Percentiles rank a stretch among this genome's conserved stretches.
Evolutionary conservation across 2,888 invertebrate species (phyloP).

Genomic region (Melipona beecheii): DNA sequence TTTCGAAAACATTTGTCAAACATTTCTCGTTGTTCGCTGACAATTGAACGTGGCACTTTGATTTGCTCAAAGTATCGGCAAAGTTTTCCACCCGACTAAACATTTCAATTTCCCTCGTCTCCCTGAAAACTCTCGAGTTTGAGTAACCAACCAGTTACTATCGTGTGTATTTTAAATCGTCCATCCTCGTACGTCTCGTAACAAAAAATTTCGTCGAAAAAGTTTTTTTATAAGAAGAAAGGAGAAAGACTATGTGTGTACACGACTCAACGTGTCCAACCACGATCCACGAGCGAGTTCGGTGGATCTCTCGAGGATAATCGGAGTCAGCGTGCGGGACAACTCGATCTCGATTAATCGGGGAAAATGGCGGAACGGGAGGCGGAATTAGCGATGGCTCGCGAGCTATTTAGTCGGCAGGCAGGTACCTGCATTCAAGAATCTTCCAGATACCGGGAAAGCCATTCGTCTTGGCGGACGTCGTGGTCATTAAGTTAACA

Average conservation of each 20-base stretch:
- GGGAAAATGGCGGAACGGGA: conserved; percentile 51
- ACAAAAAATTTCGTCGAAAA: not conserved
- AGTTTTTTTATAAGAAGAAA: too few relatives aligned
- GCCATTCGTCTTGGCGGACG: conserved; percentile 66
- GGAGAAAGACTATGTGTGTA: not conserved
- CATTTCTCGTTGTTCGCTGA: too few relatives aligned
- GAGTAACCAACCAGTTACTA: not conserved
- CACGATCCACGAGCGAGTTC: conserved; percentile 24
- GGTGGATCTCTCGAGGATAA: conserved; percentile 34
- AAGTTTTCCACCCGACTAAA: too few relatives aligned
- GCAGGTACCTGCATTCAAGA: conserved; percentile 44
- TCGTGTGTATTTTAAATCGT: not conserved
- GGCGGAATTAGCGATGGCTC: conserved; percentile 59
- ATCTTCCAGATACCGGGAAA: conserved; percentile 55
- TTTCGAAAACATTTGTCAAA: too few relatives aligned
- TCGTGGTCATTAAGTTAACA: conserved; percentile 70
- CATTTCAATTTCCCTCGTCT: not conserved
- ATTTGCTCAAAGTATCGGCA: too few relatives aligned
- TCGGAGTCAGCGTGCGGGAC: conserved; percentile 10
- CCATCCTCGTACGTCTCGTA: not conserved
- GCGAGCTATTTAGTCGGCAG: conserved; percentile 58
- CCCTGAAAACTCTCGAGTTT: not conserved
- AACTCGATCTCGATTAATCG: conserved; percentile 44
- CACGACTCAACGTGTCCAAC: not conserved
- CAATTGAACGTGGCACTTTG: too few relatives aligned